Conservation (phyloP, 2,113 vertebrate genomes). For the Motacilla alba region DNA sequence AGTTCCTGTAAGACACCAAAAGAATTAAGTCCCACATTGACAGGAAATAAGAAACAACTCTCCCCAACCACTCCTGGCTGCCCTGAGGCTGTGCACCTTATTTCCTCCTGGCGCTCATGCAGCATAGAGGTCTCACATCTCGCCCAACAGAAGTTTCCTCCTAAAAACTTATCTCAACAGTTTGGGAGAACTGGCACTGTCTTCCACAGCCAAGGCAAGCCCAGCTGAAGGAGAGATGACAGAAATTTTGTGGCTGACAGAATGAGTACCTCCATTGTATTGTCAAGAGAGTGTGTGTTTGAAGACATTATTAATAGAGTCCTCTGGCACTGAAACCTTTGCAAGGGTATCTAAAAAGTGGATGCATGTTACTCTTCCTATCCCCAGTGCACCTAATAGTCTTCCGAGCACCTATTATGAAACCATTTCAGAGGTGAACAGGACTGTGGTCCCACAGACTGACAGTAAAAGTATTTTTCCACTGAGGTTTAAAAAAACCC, state of each 20-base stretch:
- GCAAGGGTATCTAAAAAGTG: not conserved
- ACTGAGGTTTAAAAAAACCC: not conserved
- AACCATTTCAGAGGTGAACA: not conserved
- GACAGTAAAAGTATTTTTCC: not conserved
- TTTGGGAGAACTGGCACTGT: not conserved
- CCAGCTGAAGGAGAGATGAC: not conserved
- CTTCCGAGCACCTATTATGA: not conserved
- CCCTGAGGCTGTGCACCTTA: not conserved
- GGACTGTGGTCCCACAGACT: not conserved
- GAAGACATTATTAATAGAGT: not conserved
- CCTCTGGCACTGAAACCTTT: not conserved
- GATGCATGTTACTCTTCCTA: not conserved
- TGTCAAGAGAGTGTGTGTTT: not conserved
- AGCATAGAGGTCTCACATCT: not conserved
- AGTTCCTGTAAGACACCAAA: not conserved
- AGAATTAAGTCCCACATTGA: not conserved
- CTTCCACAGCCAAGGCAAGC: not conserved
- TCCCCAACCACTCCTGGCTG: not conserved
- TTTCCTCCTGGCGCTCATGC: rapidly evolving
- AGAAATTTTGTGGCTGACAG: not conserved
- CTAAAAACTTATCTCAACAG: rapidly evolving
- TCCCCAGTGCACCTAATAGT: not conserved
- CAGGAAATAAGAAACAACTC: not conserved
- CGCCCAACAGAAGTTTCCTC: rapidly evolving
- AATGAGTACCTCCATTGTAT: not conserved